A percentile compares a stretch with the other conserved stretches of the same genome.
These are phyloP conservation scores for Etia nguti DNA, from an alignment of 2,113 vertebrate species.

Conservation along the genomic window DNA sequence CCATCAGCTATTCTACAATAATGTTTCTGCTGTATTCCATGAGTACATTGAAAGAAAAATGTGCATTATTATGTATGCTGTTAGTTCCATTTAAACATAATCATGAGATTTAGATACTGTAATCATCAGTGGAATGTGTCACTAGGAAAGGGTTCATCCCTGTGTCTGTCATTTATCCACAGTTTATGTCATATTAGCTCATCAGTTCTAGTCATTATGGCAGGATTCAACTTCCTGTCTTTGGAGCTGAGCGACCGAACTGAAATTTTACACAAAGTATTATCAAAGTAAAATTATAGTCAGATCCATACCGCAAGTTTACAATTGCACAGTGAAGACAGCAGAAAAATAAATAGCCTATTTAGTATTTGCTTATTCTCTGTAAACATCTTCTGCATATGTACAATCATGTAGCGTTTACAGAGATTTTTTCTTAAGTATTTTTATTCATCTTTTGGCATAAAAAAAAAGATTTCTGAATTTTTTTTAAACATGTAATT, in stretches of 20 bases:
- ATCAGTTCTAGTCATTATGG: background rate
- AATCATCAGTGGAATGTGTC: background rate
- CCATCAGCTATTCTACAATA: background rate
- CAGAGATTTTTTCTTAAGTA: no score
- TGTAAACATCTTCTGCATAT: background rate
- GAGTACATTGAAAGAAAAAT: background rate
- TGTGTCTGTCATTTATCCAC: background rate
- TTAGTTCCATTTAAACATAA: background rate
- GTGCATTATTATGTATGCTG: background rate
- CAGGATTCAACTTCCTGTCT: background rate
- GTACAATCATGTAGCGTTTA: background rate
- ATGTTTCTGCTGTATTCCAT: background rate
- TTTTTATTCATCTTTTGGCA: no score
- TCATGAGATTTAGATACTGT: background rate
- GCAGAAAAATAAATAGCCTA: background rate
- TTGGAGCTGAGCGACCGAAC: background rate
- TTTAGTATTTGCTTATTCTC: background rate
- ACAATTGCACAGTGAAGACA: background rate
- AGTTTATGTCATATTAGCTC: background rate
- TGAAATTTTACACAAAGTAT: background rate
- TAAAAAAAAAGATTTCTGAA: no score
- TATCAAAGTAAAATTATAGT: background rate
- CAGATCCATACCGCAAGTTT: background rate
- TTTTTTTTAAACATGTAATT: no score
- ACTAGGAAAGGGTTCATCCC: background rate